A percentile compares a stretch with the other conserved stretches of the same genome.
These are phyloP conservation scores for Shargacucullia verbasci DNA, from an alignment of 2,888 invertebrate genomes.

Conservation along the genomic window DNA sequence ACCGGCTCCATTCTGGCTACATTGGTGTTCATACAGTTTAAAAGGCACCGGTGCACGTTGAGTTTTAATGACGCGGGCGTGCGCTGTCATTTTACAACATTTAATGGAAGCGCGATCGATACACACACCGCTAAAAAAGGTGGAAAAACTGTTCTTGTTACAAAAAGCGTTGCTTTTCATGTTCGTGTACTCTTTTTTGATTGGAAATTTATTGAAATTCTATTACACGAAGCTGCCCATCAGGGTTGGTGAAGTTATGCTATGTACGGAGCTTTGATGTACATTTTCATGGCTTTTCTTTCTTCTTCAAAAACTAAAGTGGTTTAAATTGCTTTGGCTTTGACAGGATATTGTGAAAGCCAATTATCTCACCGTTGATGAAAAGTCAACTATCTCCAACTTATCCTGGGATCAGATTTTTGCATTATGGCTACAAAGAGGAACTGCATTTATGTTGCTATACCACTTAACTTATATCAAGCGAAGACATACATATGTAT, in stretches of 20 bases:
- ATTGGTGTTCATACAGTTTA: constrained; percentile 53
- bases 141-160: constrained; percentile 34
- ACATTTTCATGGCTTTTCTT: no score
- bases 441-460: not conserved
- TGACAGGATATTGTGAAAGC: constrained; percentile 23
- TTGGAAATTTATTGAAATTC: constrained; percentile 33
- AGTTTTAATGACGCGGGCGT: constrained; percentile 70
- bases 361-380: constrained; percentile 5
- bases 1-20: constrained; percentile 38
- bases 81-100: constrained; percentile 67
- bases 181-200: constrained; percentile 28
- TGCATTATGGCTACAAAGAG: not conserved
- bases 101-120: constrained; percentile 63
- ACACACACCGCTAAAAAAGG: constrained; percentile 45
- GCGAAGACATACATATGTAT: no score
- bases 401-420: not conserved
- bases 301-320: no score
- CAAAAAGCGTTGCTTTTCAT: constrained; percentile 44
- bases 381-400: not conserved
- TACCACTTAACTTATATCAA: no score
- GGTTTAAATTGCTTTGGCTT: not conserved
- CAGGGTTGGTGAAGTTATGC: constrained; percentile 17
- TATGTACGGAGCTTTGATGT: no score
- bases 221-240: constrained; percentile 2
- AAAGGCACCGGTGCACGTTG: constrained; percentile 61